phyloP scores from a whole-genome alignment of 1,140 invertebrate genomes.

The Anoplophora glabripennis region DNA sequence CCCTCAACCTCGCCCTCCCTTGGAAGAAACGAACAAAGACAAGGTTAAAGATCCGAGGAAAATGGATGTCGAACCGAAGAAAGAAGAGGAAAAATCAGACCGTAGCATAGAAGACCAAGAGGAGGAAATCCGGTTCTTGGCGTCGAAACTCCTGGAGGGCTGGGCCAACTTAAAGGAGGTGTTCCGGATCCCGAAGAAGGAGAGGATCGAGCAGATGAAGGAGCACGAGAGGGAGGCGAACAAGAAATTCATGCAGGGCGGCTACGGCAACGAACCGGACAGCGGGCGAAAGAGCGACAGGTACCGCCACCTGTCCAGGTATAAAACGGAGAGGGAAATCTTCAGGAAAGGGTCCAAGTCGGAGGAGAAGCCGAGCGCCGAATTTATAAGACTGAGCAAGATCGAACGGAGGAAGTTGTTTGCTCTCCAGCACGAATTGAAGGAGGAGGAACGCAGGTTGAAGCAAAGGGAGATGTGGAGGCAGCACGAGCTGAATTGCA shows the following conservation, averaged over 20 bases:
- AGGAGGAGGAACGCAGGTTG: slow-evolving; percentile 60
- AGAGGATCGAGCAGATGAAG: slow-evolving; percentile 88
- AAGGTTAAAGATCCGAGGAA: slow-evolving; percentile 18
- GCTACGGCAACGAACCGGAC: slow-evolving; percentile 39
- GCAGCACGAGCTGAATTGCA: slow-evolving; percentile 61
- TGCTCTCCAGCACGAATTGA: slow-evolving; percentile 70
- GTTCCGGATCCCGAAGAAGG: slow-evolving; percentile 95
- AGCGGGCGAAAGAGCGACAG: slow-evolving; percentile 44
- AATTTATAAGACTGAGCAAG: slow-evolving; percentile 56
- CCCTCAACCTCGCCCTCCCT: not conserved
- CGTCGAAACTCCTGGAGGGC: slow-evolving; percentile 63
- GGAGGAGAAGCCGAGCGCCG: slow-evolving; percentile 46
- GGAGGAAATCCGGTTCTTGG: slow-evolving; percentile 51
- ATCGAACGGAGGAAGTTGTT: slow-evolving; percentile 73
- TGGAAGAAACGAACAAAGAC: not conserved
- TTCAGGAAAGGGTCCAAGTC: slow-evolving; percentile 34
- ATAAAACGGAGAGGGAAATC: slow-evolving; percentile 26
- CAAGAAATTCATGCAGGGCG: slow-evolving; percentile 49
- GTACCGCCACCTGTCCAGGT: slow-evolving; percentile 4
- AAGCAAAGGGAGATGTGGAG: slow-evolving; percentile 63
- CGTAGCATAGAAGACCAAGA: slow-evolving; percentile 37
- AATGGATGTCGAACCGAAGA: slow-evolving; percentile 10
- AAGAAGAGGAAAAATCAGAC: slow-evolving; percentile 13
- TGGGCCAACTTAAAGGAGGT: slow-evolving; percentile 81
- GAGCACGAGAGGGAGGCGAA: slow-evolving; percentile 86